These are phyloP conservation scores for Rhagonycha lutea DNA, from an alignment of 2,888 invertebrate genomes.

Conservation along the genomic window DNA sequence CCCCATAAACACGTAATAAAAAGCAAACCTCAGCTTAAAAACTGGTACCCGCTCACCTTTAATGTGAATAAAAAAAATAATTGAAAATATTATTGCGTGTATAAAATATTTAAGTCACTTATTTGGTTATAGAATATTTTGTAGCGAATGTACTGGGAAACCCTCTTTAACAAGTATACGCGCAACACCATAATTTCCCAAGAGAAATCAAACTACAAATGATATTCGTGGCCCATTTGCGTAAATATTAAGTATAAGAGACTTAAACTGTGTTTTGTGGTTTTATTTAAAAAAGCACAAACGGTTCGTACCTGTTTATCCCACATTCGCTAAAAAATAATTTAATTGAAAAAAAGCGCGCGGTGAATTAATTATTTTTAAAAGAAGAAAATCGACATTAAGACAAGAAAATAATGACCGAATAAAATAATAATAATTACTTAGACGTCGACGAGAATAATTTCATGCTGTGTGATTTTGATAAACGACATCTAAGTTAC, in stretches of 20 bases:
- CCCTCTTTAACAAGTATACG: conserved; percentile 32
- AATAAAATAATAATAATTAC: conserved; percentile 16
- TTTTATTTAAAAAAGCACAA: conserved; percentile 3
- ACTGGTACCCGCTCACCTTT: neutral
- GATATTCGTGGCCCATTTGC: conserved; percentile 52
- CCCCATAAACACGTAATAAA: no score
- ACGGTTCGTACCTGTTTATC: neutral
- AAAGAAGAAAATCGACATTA: neutral
- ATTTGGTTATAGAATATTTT: conserved; percentile 19
- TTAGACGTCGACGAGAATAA: conserved; percentile 29
- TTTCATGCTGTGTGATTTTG: conserved; percentile 35
- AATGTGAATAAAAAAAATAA: neutral
- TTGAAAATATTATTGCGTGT: neutral
- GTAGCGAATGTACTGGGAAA: conserved; percentile 21
- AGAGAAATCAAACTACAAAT: conserved; percentile 52
- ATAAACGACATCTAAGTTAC: conserved; percentile 31
- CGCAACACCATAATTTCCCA: conserved; percentile 52
- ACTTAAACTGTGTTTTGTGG: conserved; percentile 29
- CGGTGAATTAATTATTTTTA: neutral
- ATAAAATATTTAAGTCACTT: neutral
- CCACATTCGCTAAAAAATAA: neutral
- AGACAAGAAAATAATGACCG: neutral
- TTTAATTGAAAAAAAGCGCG: neutral
- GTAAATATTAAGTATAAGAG: conserved; percentile 44
- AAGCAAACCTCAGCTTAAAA: neutral